These are phyloP conservation scores for Hydrozoanthus tunicans DNA, from an alignment of 64 coral and sea anemone species.

Conservation along the genomic window DNA sequence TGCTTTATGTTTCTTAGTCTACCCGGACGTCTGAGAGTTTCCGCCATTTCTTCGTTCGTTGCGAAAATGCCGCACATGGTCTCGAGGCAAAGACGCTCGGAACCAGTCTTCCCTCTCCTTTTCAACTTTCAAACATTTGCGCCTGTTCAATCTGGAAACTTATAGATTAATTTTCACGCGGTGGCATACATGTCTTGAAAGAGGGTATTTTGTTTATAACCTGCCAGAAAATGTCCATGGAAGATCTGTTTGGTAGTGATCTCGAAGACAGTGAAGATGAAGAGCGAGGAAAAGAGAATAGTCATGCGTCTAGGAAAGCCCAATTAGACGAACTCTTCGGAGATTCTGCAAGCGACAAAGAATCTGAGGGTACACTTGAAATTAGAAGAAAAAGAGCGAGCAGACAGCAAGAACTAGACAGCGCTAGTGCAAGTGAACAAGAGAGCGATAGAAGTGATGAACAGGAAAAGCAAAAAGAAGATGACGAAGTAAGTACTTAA, in stretches of 20 bases:
- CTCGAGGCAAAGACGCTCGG: constrained; percentile 12
- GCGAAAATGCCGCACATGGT: not conserved
- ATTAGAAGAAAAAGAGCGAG: not conserved
- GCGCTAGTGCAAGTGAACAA: constrained; percentile 57
- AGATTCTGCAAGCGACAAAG: constrained; percentile 82
- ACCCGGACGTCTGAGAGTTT: not conserved
- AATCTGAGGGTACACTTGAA: constrained; percentile 33
- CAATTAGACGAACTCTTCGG: constrained; percentile 81
- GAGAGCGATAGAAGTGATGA: constrained; percentile 53
- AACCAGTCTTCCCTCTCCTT: not conserved
- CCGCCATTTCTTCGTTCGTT: constrained; percentile 34
- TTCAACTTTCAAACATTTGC: not conserved
- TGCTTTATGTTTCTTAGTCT: not conserved
- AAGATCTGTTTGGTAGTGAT: constrained; percentile 98
- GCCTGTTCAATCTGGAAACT: constrained; percentile 23
- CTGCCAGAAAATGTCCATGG: constrained; percentile 74
- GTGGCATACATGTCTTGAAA: constrained; percentile 9
- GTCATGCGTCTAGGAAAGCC: constrained; percentile 45
- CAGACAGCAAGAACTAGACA: not conserved
- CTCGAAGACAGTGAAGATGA: constrained; percentile 95
- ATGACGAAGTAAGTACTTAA: constrained; percentile 35
- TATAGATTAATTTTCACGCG: not conserved
- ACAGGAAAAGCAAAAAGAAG: constrained; percentile 45
- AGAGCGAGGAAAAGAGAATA: constrained; percentile 43
- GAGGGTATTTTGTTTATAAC: not conserved